A percentile compares a stretch with the other conserved stretches of the same genome.
phyloP scores from a whole-genome alignment of 2,888 invertebrate species.

The Biston stratarius region DNA sequence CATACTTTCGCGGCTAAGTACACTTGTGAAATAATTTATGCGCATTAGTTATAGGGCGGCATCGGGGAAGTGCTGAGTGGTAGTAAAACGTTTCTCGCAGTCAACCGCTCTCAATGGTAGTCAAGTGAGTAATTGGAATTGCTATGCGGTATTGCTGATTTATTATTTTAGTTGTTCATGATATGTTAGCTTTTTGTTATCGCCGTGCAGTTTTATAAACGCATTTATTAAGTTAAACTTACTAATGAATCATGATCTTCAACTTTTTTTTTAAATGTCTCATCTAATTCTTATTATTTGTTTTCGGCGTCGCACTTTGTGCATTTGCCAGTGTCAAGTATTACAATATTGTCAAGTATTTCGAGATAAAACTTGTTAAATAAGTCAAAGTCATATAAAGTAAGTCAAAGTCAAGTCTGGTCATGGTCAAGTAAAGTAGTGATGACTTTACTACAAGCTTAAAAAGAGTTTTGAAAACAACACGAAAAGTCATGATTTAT shows the following conservation, averaged over 20 bases:
- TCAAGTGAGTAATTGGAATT: slow-evolving; percentile 43
- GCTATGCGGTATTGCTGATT: slow-evolving; percentile 37
- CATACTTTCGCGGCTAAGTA: slow-evolving; percentile 70
- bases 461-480: too few species aligned
- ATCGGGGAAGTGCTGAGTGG: slow-evolving; percentile 57
- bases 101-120: slow-evolving; percentile 45
- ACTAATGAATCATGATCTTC: neutral
- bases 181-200: slow-evolving; percentile 11
- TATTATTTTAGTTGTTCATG: slow-evolving; percentile 29
- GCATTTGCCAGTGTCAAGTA: too few species aligned
- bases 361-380: too few species aligned
- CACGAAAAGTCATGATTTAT: too few species aligned
- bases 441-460: too few species aligned
- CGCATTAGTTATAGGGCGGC: slow-evolving; percentile 68
- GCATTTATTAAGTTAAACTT: neutral
- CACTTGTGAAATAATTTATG: slow-evolving; percentile 71
- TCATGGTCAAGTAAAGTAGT: too few species aligned
- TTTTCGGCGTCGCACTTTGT: too few species aligned
- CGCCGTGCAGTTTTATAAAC: neutral
- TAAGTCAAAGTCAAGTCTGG: too few species aligned
- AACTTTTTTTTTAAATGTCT: too few species aligned
- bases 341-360: too few species aligned
- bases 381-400: too few species aligned
- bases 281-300: too few species aligned
- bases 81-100: slow-evolving; percentile 42